Conservation (phyloP, 2,113 vertebrate species). For the Cochlearius cochlearius region DNA sequence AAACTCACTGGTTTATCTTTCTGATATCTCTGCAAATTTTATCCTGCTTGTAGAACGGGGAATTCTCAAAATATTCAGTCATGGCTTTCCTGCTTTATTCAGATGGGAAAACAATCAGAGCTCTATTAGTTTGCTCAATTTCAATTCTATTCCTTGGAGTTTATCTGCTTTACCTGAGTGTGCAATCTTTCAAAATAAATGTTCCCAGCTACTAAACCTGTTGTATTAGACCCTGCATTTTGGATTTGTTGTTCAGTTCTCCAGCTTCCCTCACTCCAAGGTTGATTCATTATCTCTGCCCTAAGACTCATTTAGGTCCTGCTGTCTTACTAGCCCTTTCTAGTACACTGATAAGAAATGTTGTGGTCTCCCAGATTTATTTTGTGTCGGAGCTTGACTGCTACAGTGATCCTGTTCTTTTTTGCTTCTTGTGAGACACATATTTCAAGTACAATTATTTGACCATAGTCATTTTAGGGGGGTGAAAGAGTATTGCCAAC, state of each 20-base stretch:
- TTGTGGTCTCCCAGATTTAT: not conserved
- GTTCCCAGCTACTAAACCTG: not conserved
- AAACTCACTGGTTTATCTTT: conserved; percentile 39
- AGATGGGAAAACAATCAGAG: not conserved
- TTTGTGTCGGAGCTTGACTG: not conserved
- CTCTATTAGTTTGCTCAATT: conserved; percentile 40
- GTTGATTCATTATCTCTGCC: not conserved
- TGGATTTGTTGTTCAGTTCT: not conserved
- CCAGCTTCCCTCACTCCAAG: not conserved
- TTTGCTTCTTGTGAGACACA: not conserved
- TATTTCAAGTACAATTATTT: not conserved
- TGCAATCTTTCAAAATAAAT: not conserved
- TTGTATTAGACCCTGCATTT: not conserved
- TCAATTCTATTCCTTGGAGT: conserved; percentile 46
- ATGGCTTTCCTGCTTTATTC: conserved; percentile 39
- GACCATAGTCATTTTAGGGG: not conserved
- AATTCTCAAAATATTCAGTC: conserved; percentile 43
- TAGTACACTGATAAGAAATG: not conserved
- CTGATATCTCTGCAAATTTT: conserved; percentile 37
- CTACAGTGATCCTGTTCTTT: not conserved
- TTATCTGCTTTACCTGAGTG: conserved; percentile 32
- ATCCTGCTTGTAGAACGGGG: conserved; percentile 21
- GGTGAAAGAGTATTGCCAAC: not conserved
- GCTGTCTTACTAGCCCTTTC: not conserved
- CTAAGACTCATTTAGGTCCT: not conserved